Base-by-base conservation (phyloP, 1,140 invertebrate genomes). In the Pachyrhynchus sulphureomaculatus region DNA sequence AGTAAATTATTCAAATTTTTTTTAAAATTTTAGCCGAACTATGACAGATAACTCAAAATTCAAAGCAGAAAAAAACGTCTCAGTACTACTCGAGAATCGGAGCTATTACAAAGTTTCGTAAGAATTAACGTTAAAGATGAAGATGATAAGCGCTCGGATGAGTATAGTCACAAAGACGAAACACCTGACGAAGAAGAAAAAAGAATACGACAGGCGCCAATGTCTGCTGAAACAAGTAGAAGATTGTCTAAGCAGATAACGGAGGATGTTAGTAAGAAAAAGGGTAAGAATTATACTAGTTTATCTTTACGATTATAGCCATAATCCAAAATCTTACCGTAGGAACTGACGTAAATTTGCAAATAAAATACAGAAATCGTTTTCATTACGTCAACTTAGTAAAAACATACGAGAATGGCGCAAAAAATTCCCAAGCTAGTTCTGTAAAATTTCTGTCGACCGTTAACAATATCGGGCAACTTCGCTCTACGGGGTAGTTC, bases 81-180 rank as follows among this genome's bases (percentile, higher is more conserved):
- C 2, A 84, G 82, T 6, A 80, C 80, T n/a, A 82, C 80, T 21
- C 83, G 86, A 62, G 88, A 90, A 59, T 83, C 85, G 10, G 88
- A 89, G 71, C 81, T 89, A 63, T 67, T 90, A 4, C 87, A 89
- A 76, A 89, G 88, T 72, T 91, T 89, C 63, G 84, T 89, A 21
- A 75, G 88, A 39, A 83, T 87, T 0, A 86, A 82, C 26, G 69
- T 82, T 2, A 82, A 79, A 10, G 73, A 68, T 26, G 34, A 61
- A 13, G 49, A 64, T 24, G 53, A 42, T 15, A 48, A 56, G 26
- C 17, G 21, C 4, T 34, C 57, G 17, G 56, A 54, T 18, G 47
- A 61, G 24, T n/a, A n/a, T n/a, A 51, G 33, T 8, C 24, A 24
- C 8, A 20, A 15, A 20, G 39, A 13, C 9, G 47, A 45, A 51